Conservation (phyloP, 2,113 vertebrate species). For the Neotragus pygmaeus region DNA sequence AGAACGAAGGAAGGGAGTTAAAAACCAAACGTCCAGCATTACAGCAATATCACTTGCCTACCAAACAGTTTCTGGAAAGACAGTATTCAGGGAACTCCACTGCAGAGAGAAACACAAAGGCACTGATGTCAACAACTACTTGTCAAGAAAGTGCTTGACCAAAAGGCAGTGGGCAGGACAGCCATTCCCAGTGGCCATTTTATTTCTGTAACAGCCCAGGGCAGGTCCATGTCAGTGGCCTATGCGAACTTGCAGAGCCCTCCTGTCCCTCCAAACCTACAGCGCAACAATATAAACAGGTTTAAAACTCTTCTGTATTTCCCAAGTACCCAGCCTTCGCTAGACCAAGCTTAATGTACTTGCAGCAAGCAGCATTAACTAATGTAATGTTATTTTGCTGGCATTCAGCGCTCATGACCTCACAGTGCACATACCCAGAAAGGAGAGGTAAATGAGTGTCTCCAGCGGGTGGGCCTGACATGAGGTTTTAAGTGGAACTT, state of each 20-base stretch:
- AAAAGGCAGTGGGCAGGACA: neutral
- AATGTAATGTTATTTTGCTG: neutral
- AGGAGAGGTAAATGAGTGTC: neutral
- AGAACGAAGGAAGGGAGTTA: neutral
- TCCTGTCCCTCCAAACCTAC: neutral
- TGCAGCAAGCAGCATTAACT: neutral
- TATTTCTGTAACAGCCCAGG: neutral
- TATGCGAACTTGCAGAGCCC: neutral
- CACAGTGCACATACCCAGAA: neutral
- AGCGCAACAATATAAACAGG: neutral
- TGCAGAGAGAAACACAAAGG: conserved; percentile 2
- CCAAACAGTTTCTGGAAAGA: neutral
- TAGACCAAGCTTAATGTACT: neutral
- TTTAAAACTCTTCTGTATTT: neutral
- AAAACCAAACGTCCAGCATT: neutral
- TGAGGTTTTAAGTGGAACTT: neutral
- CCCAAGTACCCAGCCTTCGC: neutral
- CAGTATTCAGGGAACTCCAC: neutral
- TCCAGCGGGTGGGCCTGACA: neutral
- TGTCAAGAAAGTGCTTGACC: neutral
- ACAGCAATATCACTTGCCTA: neutral
- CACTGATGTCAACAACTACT: neutral
- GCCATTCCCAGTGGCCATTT: neutral
- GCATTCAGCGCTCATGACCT: neutral
- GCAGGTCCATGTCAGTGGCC: neutral